These are phyloP conservation scores for Acronicta leporina DNA, from an alignment of 2,888 invertebrate genomes.

Conservation along the genomic window DNA sequence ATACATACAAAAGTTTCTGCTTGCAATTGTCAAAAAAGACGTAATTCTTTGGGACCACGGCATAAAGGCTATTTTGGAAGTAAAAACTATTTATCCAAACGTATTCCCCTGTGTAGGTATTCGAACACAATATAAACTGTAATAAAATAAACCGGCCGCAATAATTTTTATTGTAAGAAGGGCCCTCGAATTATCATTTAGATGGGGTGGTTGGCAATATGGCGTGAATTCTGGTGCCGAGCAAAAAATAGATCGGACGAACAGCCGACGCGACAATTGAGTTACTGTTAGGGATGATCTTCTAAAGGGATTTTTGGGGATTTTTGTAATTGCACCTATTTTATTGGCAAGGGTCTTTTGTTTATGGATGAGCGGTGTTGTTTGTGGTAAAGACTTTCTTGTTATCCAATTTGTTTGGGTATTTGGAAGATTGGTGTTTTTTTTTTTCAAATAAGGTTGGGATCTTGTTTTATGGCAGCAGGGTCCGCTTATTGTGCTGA, in stretches of 20 bases:
- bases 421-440: background rate
- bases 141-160: constrained; percentile 88
- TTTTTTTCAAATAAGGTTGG: constrained; percentile 1
- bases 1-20: constrained; percentile 35
- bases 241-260: constrained; percentile 75
- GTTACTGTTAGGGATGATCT: constrained; percentile 77
- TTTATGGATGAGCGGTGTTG: constrained; percentile 58
- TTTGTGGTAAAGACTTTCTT: constrained; percentile 42
- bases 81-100: constrained; percentile 48
- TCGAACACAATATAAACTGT: constrained; percentile 86
- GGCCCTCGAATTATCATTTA: constrained; percentile 87
- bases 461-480: background rate
- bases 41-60: constrained; percentile 29
- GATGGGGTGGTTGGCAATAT: constrained; percentile 86
- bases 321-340: constrained; percentile 75
- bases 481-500: background rate
- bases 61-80: constrained; percentile 51
- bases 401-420: constrained; percentile 1
- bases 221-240: constrained; percentile 77
- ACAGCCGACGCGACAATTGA: constrained; percentile 75
- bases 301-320: constrained; percentile 64
- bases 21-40: constrained; percentile 23
- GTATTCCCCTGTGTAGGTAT: constrained; percentile 65
- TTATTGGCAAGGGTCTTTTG: constrained; percentile 65
- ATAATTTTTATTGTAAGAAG: constrained; percentile 88